Percentiles rank a stretch among this genome's conserved stretches.
phyloP scores from a whole-genome alignment of 2,113 vertebrate genomes.

The Ascaphus truei region DNA sequence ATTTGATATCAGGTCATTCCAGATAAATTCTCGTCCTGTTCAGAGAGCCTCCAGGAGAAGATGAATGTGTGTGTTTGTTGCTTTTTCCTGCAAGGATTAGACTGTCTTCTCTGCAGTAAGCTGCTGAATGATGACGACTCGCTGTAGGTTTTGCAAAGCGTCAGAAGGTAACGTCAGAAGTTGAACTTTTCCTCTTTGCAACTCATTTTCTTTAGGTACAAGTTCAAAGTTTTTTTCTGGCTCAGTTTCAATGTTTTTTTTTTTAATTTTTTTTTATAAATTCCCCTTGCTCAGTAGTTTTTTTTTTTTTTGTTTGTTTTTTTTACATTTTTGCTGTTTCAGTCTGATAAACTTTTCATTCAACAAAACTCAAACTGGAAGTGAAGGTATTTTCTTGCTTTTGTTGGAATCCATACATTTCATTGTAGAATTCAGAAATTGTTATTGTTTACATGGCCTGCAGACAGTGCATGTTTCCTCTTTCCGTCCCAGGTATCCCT shows the following conservation, averaged over 20 bases:
- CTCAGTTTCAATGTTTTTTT: not conserved
- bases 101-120: too few species aligned
- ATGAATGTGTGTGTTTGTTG: too few species aligned
- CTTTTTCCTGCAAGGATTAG: too few species aligned
- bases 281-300: too few species aligned
- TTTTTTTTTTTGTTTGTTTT: too few species aligned
- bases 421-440: slow-evolving; percentile 1
- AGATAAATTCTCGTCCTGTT: not conserved
- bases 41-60: too few species aligned
- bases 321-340: not conserved
- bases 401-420: not conserved
- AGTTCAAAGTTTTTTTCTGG: not conserved
- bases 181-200: not conserved
- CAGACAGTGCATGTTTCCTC: not conserved
- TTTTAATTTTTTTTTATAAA: not conserved
- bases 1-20: not conserved
- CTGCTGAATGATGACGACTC: too few species aligned
- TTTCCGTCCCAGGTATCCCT: not conserved
- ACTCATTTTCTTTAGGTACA: not conserved
- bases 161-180: too few species aligned
- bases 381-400: not conserved
- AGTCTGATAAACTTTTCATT: not conserved
- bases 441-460: not conserved
- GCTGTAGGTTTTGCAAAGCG: too few species aligned
- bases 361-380: not conserved